Base-by-base conservation (phyloP, 2,797 vertebrate genomes). In the Microctenopoma stevenorrisi region DNA sequence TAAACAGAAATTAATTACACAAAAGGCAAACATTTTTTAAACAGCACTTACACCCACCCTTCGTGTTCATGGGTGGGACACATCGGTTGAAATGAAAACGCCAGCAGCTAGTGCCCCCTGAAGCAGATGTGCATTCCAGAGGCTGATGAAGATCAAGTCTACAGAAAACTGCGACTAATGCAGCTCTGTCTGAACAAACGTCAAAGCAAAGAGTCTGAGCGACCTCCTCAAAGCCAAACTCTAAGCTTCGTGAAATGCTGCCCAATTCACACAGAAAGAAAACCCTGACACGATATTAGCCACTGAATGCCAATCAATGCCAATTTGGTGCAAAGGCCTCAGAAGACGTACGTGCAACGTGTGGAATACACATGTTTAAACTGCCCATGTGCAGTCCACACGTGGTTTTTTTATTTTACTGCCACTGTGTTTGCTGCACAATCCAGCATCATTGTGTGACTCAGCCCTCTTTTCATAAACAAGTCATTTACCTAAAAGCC, bases 11-110 rank as follows among this genome's bases (percentile, higher is more conserved):
- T 57, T 16, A 74, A 84, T 74, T 64, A 84, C 75, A 82, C 72
- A 44, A 74, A 35, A 87, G 82, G 76, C 72, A 42, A 84, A 86
- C 79, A 84, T 81, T 84, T 78, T 68, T 40, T 50, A 74, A 84
- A 88, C 86, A 71, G 64, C 76, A 79, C 80, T 70, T 79, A 72
- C 61, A 77, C 83, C 82, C 81, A 65, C 72, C 82, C 38, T 60
- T 79, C 74, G 56, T 54, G 62, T 86, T 71, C 61, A 55, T 37
- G 57, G 72, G 67, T 37, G 37, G 64, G 71, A 76, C 64, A 43
- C 18, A 8, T 55, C 68, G 66, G 82, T 71, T 58, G 61, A 64
- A 60, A 72, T 18, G 44, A 33, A 61, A 33, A 74, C 55, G 55
- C 76, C 50, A 48, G 62, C 58, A 58, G 75, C 60, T 30, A 62